Evolutionary conservation across 2,797 vertebrate genomes (phyloP).

Genomic region (Pipistrellus pygmaeus): DNA sequence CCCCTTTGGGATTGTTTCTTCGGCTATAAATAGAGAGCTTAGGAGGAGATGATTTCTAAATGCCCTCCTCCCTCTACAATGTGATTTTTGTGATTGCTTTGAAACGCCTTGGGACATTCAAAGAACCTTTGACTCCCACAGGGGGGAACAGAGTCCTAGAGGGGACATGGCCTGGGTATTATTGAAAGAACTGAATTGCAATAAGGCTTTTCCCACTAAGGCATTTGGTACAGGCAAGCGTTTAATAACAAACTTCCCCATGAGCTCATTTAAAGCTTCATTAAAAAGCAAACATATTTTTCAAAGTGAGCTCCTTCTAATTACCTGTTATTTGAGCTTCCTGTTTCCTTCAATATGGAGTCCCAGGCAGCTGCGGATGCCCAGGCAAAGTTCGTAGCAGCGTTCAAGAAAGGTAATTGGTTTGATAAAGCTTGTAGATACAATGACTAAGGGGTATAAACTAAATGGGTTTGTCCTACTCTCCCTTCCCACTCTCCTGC

Average conservation of each 20-base stretch:
- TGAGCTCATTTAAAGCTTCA: conserved; percentile 65
- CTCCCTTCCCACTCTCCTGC: background rate
- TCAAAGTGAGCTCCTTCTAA: conserved; percentile 66
- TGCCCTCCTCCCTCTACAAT: conserved; percentile 9
- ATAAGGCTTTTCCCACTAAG: conserved; percentile 65
- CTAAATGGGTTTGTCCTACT: background rate
- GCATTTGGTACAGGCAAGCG: conserved; percentile 29
- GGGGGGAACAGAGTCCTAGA: background rate
- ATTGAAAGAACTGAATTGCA: conserved; percentile 57
- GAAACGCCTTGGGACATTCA: background rate
- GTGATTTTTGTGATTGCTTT: conserved; percentile 35
- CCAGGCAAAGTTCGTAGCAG: background rate
- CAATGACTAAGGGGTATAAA: background rate
- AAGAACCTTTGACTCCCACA: background rate
- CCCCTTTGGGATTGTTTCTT: background rate
- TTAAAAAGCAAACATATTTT: conserved; percentile 69
- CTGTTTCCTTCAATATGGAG: conserved; percentile 36
- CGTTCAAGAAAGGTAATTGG: conserved; percentile 47
- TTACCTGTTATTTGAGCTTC: conserved; percentile 57
- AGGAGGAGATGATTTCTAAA: background rate
- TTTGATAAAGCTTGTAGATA: conserved; percentile 38
- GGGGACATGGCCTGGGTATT: background rate
- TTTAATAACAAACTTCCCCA: conserved; percentile 70
- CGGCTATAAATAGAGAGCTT: background rate
- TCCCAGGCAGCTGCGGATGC: background rate